These are phyloP conservation scores for Podarcis siculus DNA, from an alignment of 2,797 vertebrate genomes.

Conservation along the genomic window DNA sequence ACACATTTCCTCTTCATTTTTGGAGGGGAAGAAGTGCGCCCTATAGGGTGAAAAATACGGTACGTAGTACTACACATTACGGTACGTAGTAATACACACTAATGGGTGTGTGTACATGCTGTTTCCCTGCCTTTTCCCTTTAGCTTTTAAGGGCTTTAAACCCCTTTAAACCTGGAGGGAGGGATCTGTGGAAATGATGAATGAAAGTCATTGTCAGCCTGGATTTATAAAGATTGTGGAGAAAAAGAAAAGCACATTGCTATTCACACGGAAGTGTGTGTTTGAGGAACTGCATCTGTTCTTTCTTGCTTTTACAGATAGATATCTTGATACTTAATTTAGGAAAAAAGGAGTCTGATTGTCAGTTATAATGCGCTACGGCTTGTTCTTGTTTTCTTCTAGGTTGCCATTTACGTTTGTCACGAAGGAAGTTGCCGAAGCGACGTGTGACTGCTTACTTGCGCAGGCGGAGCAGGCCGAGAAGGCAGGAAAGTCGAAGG, in stretches of 20 bases:
- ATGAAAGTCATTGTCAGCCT: background rate
- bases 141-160: background rate
- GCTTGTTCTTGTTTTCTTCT: conserved; percentile 35
- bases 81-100: background rate
- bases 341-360: background rate
- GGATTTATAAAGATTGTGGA: background rate
- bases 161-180: background rate
- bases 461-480: conserved; percentile 93
- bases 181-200: background rate
- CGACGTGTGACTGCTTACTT: conserved; percentile 94
- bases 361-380: too few species aligned
- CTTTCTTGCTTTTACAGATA: background rate
- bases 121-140: background rate
- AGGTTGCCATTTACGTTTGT: conserved; percentile 96
- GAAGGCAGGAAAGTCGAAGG: conserved; percentile 87
- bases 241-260: background rate
- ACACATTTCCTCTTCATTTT: too few species aligned
- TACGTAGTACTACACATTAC: too few species aligned
- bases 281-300: background rate
- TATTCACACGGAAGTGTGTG: background rate
- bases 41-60: too few species aligned
- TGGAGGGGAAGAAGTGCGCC: too few species aligned
- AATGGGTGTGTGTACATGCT: background rate
- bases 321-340: background rate
- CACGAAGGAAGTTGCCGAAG: conserved; percentile 95